Base-by-base conservation (phyloP, 2,113 vertebrate genomes). In the Psophia crepitans region DNA sequence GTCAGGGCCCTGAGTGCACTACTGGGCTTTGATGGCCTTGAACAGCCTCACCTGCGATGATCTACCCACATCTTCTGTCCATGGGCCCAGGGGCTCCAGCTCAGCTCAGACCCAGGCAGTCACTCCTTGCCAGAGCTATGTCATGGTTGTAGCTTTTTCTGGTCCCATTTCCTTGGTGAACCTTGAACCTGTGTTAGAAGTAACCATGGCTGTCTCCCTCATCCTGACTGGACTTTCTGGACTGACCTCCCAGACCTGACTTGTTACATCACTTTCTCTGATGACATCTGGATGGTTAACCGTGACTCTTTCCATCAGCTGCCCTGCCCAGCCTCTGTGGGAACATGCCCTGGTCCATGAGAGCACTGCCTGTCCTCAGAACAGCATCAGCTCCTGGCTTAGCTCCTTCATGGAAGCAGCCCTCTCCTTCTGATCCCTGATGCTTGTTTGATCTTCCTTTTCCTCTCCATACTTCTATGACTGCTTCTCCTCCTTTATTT, bases 261-360 rank as follows among this genome's bases (percentile, higher is more conserved):
- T 54, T 3, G 2, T 54, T n/a, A 14, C 5, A 39, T 49, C 39
- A 73, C 23, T 8, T n/a, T 57, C 27, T 30, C 58, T 69, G 28
- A 37, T 82, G 60, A 56, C 19, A 44, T 11, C 22, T 44, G 12
- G 12, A 24, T 41, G 24, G 57, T 0, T 51, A n/a, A 68, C 21
- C 58, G 37, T 4, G 2, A 78, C n/a, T 43, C 24, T 44, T 69
- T 43, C 19, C 26, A 49, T 27, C 39, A 65, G 44, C 20, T 56
- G 23, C 5, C 30, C 27, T 69, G 23, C 14, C 74, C 54, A 90
- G 54, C 9, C 39, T 8, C 6, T 2, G 1, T 9, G 28, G 44
- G 30, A 24, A 16, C 22, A 20, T 5, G 11, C 26, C 23, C 18
- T 15, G 10, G 16, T 41, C 28, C 1, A 0, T 23, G 32, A 68